These are phyloP conservation scores for Hyperoplus immaculatus DNA, from an alignment of 2,797 vertebrate species.

Conservation along the genomic window DNA sequence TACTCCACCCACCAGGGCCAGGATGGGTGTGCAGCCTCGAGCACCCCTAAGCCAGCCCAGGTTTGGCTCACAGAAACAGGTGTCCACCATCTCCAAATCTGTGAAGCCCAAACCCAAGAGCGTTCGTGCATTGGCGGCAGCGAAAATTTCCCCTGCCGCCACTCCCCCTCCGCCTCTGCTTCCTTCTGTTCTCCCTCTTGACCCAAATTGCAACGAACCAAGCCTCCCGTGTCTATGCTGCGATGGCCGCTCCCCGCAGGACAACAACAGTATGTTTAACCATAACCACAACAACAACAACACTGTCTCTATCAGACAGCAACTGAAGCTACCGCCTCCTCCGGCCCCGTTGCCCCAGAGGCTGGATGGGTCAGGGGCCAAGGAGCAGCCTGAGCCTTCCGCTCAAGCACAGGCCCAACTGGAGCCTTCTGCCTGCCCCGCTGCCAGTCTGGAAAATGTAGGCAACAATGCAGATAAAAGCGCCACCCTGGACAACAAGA, in stretches of 20 bases:
- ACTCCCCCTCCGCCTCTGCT: conserved; percentile 56
- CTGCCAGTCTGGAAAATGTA: conserved; percentile 55
- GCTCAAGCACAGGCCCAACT: conserved; percentile 61
- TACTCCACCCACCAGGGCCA: conserved; percentile 72
- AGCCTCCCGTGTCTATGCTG: conserved; percentile 93
- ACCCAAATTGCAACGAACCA: conserved; percentile 95
- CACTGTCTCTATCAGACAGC: conserved; percentile 84
- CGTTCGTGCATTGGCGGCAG: conserved; percentile 57
- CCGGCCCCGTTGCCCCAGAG: conserved; percentile 67
- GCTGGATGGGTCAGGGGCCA: conserved; percentile 66
- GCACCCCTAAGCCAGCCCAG: conserved; percentile 74
- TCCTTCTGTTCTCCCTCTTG: conserved; percentile 73
- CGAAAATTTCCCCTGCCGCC: conserved; percentile 40
- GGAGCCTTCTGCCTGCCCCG: conserved; percentile 46
- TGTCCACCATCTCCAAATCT: conserved; percentile 54
- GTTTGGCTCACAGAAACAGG: conserved; percentile 74
- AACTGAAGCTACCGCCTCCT: conserved; percentile 81
- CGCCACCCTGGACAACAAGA: conserved; percentile 70
- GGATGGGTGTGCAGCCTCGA: conserved; percentile 74
- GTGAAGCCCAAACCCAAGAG: conserved; percentile 81
- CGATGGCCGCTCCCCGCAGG: conserved; percentile 85
- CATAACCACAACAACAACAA: conserved; percentile 88
- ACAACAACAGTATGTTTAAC: conserved; percentile 88
- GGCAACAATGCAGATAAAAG: conserved; percentile 60
- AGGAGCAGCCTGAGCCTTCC: conserved; percentile 52